Evolutionary conservation across 2,797 vertebrate genomes (phyloP).

Genomic region (Carapus acus): DNA sequence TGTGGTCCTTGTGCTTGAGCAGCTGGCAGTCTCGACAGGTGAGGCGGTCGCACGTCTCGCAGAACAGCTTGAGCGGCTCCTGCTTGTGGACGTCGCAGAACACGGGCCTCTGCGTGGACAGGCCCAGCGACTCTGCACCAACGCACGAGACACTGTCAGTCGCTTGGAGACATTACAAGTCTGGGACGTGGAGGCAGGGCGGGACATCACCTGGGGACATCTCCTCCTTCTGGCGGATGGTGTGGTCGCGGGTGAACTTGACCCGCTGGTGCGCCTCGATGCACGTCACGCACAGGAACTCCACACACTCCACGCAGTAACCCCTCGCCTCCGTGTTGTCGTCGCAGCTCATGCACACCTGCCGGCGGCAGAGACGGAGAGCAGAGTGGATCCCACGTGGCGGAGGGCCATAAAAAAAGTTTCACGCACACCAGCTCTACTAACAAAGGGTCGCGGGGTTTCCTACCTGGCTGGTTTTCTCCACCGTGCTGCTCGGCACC

Average conservation of each 20-base stretch:
- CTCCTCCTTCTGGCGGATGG: slow-evolving; percentile 94
- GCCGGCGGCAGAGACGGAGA: slow-evolving; percentile 8
- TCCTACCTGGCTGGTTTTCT: slow-evolving; percentile 94
- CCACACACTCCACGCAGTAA: slow-evolving; percentile 95
- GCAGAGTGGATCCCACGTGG: too few relatives aligned
- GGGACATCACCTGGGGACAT: slow-evolving; percentile 87
- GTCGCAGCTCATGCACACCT: slow-evolving; percentile 97
- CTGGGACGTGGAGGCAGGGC: too few relatives aligned
- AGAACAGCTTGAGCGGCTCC: slow-evolving; percentile 95
- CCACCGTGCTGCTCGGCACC: slow-evolving; percentile 97
- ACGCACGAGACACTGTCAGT: background rate
- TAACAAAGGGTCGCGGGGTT: too few relatives aligned
- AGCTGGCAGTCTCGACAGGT: slow-evolving; percentile 97
- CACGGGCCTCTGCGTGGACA: slow-evolving; percentile 87
- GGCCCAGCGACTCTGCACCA: slow-evolving; percentile 80
- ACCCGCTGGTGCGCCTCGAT: slow-evolving; percentile 96
- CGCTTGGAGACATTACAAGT: too few relatives aligned
- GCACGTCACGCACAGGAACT: slow-evolving; percentile 95
- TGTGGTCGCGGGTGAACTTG: slow-evolving; percentile 97
- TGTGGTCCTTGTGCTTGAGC: slow-evolving; percentile 97
- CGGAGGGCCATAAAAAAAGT: too few relatives aligned
- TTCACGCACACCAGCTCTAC: too few relatives aligned
- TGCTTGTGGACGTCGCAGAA: slow-evolving; percentile 97
- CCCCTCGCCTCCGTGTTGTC: slow-evolving; percentile 97
- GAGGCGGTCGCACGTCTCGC: slow-evolving; percentile 95